phyloP scores from a whole-genome alignment of 37 sponge, comb jelly and placozoan species.

The Amphimedon queenslandica region DNA sequence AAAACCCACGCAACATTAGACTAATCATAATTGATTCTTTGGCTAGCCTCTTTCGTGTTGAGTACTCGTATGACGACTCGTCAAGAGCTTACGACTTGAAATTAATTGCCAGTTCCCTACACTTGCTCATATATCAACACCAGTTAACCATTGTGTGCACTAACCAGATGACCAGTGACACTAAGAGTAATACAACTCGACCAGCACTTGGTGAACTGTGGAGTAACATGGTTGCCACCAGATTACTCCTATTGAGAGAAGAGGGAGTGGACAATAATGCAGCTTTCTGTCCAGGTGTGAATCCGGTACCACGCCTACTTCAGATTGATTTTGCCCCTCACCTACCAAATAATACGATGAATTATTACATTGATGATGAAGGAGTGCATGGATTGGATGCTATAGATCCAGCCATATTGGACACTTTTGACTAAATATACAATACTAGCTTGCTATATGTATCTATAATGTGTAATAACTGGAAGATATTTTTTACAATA shows the following conservation, averaged over 20 bases:
- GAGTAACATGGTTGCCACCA: constrained; percentile 55
- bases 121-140: constrained; percentile 29
- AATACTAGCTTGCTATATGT: not conserved
- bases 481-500: too few species aligned
- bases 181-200: not conserved
- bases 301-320: constrained; percentile 22
- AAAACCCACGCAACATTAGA: constrained; percentile 37
- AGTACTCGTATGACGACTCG: constrained; percentile 39
- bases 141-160: constrained; percentile 66
- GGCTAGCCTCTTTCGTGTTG: constrained; percentile 84
- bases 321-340: constrained; percentile 70
- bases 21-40: constrained; percentile 87
- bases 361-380: constrained; percentile 53
- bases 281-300: not conserved
- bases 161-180: constrained; percentile 78
- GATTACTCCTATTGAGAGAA: constrained; percentile 55
- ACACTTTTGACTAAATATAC: not conserved
- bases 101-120: constrained; percentile 59
- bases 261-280: constrained; percentile 25
- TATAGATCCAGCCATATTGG: not conserved
- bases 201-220: constrained; percentile 83
- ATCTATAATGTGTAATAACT: too few species aligned
- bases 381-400: constrained; percentile 54
- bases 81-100: constrained; percentile 57
- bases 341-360: constrained; percentile 42